Percentiles rank a stretch among this genome's conserved stretches.
These are phyloP conservation scores for Anguilla megastoma DNA, from an alignment of 2,797 vertebrate species.

Conservation along the genomic window DNA sequence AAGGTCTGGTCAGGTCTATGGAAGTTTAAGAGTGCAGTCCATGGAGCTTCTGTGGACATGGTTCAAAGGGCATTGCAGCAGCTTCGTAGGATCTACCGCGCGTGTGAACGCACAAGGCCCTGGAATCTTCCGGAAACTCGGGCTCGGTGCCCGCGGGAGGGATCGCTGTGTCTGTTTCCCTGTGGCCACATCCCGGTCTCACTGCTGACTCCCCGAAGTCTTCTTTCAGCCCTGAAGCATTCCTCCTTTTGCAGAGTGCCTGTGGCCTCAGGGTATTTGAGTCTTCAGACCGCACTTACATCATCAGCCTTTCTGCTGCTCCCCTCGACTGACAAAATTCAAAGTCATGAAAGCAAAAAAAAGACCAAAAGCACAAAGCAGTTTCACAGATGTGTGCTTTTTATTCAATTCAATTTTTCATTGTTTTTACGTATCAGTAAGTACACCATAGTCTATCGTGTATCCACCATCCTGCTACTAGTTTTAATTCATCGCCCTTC, in stretches of 20 bases:
- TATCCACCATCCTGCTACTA: neutral
- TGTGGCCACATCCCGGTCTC: neutral
- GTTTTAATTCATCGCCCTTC: neutral
- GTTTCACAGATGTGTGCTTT: slow-evolving; percentile 19
- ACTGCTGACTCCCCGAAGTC: neutral
- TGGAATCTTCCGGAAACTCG: slow-evolving; percentile 4
- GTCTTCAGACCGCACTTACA: neutral
- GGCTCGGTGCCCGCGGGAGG: neutral
- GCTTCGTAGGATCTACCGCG: neutral
- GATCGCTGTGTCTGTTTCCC: neutral
- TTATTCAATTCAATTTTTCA: neutral
- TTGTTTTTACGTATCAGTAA: neutral
- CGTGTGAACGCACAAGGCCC: neutral
- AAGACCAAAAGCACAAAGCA: slow-evolving; percentile 34
- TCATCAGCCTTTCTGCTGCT: neutral
- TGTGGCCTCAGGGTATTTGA: slow-evolving; percentile 10
- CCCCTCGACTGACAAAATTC: neutral
- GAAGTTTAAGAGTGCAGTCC: too few relatives aligned
- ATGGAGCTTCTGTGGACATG: too few relatives aligned
- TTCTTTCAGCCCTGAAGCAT: neutral
- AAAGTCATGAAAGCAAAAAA: slow-evolving; percentile 8
- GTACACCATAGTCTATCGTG: neutral
- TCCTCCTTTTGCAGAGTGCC: neutral
- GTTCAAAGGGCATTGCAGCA: too few relatives aligned
- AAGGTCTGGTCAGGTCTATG: too few relatives aligned